A percentile compares a stretch with the other conserved stretches of the same genome.
Evolutionary conservation across 64 coral and sea anemone species (phyloP).

Genomic region (Montipora capricornis): DNA sequence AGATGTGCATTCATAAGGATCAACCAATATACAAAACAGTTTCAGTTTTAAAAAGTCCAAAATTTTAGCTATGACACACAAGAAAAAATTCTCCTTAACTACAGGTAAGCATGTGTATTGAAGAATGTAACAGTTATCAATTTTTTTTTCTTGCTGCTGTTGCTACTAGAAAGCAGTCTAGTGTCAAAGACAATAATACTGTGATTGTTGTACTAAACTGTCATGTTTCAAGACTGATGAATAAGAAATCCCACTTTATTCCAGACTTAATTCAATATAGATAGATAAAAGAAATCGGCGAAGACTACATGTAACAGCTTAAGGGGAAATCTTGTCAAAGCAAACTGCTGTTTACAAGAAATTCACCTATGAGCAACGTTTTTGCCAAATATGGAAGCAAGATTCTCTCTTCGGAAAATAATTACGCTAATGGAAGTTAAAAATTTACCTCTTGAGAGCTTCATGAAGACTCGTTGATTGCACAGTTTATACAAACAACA

Average conservation of each 20-base stretch:
- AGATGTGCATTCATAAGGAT: no score
- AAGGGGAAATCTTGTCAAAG: background rate
- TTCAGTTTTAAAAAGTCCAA: background rate
- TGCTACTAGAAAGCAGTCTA: no score
- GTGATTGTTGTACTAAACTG: no score
- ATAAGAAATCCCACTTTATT: background rate
- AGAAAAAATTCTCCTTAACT: no score
- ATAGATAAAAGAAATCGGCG: background rate
- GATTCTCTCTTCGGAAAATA: constrained; percentile 17
- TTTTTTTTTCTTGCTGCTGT: no score
- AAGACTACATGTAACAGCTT: background rate
- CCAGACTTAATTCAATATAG: background rate
- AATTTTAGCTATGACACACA: no score
- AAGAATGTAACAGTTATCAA: no score
- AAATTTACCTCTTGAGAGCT: background rate
- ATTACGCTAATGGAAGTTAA: constrained; percentile 26
- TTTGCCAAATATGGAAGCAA: constrained; percentile 55
- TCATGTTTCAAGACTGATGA: no score
- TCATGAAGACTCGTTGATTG: background rate
- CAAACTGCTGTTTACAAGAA: background rate
- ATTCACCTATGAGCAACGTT: constrained; percentile 18
- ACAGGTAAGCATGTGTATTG: no score
- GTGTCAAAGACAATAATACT: no score
- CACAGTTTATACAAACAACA: constrained; percentile 24
- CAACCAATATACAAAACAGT: background rate